These are phyloP conservation scores for Apus apus DNA, from an alignment of 2,113 vertebrate genomes.

Conservation along the genomic window DNA sequence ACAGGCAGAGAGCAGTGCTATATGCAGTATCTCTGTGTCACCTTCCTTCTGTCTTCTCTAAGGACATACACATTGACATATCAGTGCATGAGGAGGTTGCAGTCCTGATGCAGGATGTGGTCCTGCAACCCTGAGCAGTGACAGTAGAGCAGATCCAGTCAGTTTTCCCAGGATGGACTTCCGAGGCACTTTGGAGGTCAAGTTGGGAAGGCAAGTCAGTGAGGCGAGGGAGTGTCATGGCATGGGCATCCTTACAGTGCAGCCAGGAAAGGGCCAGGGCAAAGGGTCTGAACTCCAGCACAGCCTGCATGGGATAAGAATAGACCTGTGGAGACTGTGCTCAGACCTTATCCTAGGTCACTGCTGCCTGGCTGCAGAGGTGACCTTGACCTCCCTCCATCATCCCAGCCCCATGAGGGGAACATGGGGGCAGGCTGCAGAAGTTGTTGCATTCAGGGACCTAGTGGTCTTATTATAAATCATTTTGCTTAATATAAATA, in stretches of 20 bases:
- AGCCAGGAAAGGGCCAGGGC: not conserved
- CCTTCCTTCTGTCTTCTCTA: not conserved
- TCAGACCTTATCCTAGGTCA: not conserved
- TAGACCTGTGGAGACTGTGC: not conserved
- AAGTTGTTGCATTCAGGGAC: not conserved
- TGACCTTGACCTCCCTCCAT: accelerated
- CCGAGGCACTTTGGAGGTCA: not conserved
- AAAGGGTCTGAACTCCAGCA: not conserved
- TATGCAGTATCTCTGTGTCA: not conserved
- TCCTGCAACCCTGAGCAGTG: not conserved
- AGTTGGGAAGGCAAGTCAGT: not conserved
- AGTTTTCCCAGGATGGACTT: too few species aligned
- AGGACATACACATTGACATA: accelerated
- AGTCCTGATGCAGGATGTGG: not conserved
- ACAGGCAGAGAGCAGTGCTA: not conserved
- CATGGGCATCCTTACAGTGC: accelerated
- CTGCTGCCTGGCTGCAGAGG: accelerated
- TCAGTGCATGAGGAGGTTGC: not conserved
- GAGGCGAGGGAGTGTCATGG: not conserved
- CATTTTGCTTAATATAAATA: not conserved
- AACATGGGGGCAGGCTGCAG: not conserved
- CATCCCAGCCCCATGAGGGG: accelerated
- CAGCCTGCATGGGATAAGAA: not conserved
- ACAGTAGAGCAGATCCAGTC: not conserved
- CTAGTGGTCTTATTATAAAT: not conserved